A percentile compares a stretch with the other conserved stretches of the same genome.
phyloP scores from a whole-genome alignment of 35 echinoderm and acorn worm genomes.

The Hemicentrotus pulcherrimus region DNA sequence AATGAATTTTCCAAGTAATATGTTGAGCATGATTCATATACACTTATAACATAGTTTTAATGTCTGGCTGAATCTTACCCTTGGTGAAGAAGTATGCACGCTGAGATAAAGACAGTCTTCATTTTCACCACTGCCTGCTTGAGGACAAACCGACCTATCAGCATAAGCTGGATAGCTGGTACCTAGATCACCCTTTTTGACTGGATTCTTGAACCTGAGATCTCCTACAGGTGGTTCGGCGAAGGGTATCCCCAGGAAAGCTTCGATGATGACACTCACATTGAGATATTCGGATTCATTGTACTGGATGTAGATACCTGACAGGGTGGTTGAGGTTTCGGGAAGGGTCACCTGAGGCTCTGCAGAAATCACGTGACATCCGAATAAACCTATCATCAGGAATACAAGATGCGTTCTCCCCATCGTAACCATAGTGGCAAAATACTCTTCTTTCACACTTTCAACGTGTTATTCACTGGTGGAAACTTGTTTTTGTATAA shows the following conservation, averaged over 20 bases:
- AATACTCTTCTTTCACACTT: too few species aligned
- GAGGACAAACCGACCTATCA: background rate
- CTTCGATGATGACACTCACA: slow-evolving; percentile 30
- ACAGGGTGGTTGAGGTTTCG: background rate
- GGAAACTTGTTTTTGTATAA: too few species aligned
- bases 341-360: background rate
- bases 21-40: too few species aligned
- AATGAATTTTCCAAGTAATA: too few species aligned
- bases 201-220: slow-evolving; percentile 70
- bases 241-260: slow-evolving; percentile 76
- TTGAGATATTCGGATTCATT: background rate
- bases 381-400: too few species aligned
- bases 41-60: too few species aligned
- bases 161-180: background rate
- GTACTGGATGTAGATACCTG: background rate
- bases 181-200: slow-evolving; percentile 19
- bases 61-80: background rate
- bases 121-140: background rate
- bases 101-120: slow-evolving; percentile 35
- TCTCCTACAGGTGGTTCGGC: slow-evolving; percentile 73
- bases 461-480: too few species aligned
- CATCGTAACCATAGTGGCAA: too few species aligned
- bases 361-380: background rate
- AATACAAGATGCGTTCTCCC: too few species aligned
- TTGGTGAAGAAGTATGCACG: background rate